Base-by-base conservation (phyloP, 1,140 invertebrate genomes). In the Sminthurinus signatus region DNA sequence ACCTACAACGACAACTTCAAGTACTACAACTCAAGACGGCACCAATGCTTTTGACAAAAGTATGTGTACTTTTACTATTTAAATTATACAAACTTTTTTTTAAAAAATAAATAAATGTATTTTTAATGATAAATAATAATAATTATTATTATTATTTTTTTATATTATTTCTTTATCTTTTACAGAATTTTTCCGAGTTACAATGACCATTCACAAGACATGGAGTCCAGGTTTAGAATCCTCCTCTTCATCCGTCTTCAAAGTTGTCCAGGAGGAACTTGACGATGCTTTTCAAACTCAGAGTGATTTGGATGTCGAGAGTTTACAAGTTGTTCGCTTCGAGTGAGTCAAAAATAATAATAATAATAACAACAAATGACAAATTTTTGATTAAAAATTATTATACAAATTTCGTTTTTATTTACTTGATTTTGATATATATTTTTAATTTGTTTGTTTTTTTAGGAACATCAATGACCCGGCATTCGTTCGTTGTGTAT, bases 141-240 rank as follows among this genome's bases (percentile, higher is more conserved):
- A n/a, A n/a, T n/a, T n/a, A n/a, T n/a, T n/a, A n/a, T n/a, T n/a
- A n/a, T n/a, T n/a, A n/a, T n/a, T n/a, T n/a, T n/a, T n/a, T n/a
- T n/a, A n/a, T n/a, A n/a, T n/a, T n/a, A n/a, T n/a, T n/a, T n/a
- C n/a, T n/a, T n/a, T n/a, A n/a, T n/a, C n/a, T n/a, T n/a, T n/a
- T n/a, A 36, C 5, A 71, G 69, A 48, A 51, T 68, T 60, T 27
- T 71, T 61, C 60, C 65, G 69, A 31, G 55, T 68, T 23, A 60
- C 54, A n/a, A 58, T 68, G 4, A 63, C 63, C 10, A 71, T 71
- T 42, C 55, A 62, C 29, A 71, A 68, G 32, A 65, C 43, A 12
- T 71, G 69, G 69, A 71, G 63, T 42, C 66, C 66, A n/a, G 62
- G 65, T 3, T 52, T 71, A 31, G 55, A 57, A 23, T 43, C 62